A percentile compares a stretch with the other conserved stretches of the same genome.
phyloP scores from a whole-genome alignment of 2,113 vertebrate species.

The Notiomystis cincta region DNA sequence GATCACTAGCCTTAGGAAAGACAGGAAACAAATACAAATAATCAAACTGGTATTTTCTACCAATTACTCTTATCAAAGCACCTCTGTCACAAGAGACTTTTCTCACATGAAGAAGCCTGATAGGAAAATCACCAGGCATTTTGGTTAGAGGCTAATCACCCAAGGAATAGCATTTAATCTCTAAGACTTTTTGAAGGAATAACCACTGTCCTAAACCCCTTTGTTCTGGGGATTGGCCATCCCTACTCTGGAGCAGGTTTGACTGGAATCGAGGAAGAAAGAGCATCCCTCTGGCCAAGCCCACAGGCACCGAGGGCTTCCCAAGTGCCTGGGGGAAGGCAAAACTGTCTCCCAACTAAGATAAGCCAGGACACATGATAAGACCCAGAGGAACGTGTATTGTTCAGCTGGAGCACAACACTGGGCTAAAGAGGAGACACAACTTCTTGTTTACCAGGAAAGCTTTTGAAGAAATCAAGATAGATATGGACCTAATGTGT shows the following conservation, averaged over 20 bases:
- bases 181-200: neutral
- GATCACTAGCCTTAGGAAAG: neutral
- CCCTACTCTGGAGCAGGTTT: neutral
- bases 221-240: neutral
- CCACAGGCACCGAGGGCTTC: fast-evolving
- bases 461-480: neutral
- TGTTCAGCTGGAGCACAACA: neutral
- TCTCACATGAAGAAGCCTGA: neutral
- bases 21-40: neutral
- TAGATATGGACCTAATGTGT: neutral
- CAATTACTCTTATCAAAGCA: neutral
- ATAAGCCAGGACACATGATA: neutral
- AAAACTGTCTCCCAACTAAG: neutral
- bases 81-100: neutral
- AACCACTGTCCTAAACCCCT: neutral
- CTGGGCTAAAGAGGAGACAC: neutral
- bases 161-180: neutral
- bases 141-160: neutral
- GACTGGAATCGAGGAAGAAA: neutral
- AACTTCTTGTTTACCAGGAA: neutral
- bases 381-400: neutral
- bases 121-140: neutral
- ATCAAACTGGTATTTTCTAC: neutral
- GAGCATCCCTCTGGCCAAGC: neutral
- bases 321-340: neutral